Conservation (phyloP, 1,140 invertebrate species). For the Aphaenogaster rudis region DNA sequence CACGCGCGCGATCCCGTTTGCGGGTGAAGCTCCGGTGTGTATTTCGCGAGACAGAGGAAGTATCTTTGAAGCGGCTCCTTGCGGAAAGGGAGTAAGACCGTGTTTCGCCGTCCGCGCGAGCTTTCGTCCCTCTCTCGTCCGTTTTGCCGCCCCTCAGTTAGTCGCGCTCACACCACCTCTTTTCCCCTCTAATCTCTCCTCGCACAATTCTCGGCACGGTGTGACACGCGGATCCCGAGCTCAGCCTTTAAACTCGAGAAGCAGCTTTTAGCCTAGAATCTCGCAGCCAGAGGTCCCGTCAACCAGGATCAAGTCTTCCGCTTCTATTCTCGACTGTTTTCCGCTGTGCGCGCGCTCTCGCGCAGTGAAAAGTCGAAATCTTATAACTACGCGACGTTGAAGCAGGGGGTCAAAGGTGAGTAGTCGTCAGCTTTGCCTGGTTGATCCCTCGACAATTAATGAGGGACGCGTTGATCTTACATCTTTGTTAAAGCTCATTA, state of each 20-base stretch:
- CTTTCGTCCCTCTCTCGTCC: slow-evolving; percentile 4
- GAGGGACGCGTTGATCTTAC: slow-evolving; percentile 13
- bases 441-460: slow-evolving; percentile 30
- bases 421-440: background rate
- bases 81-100: slow-evolving; percentile 68
- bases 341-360: background rate
- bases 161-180: background rate
- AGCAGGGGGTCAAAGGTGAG: background rate
- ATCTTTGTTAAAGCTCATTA: slow-evolving; percentile 25
- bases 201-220: slow-evolving; percentile 72
- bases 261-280: slow-evolving; percentile 74
- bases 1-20: slow-evolving; percentile 47
- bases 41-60: slow-evolving; percentile 66
- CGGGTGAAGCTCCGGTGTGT: slow-evolving; percentile 61
- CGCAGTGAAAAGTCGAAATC: slow-evolving; percentile 33
- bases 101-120: slow-evolving; percentile 64
- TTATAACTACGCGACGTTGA: slow-evolving; percentile 22
- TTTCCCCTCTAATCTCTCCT: slow-evolving; percentile 70
- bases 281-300: slow-evolving; percentile 72
- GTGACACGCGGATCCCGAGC: slow-evolving; percentile 76
- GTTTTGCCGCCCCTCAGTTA: background rate
- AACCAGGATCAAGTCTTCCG: slow-evolving; percentile 74
- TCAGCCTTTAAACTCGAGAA: slow-evolving; percentile 78
- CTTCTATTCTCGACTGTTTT: slow-evolving; percentile 54
- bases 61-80: slow-evolving; percentile 71